Conservation (phyloP, 2,113 vertebrate genomes). For the Pavo muticus region DNA sequence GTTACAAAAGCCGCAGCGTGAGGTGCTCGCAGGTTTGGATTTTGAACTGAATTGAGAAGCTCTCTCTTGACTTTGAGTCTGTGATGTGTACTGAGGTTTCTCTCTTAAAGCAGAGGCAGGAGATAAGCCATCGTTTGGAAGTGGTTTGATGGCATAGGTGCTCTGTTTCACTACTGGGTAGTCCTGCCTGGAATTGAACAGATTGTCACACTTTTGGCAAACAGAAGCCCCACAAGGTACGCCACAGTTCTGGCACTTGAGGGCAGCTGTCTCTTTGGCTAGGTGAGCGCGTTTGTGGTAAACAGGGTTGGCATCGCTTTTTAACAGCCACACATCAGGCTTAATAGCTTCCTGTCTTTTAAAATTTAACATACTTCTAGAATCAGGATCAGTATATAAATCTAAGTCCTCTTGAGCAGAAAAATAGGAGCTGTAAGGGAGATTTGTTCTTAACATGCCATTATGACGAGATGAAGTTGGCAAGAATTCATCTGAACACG, state of each 20-base stretch:
- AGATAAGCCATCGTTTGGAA: conserved; percentile 69
- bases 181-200: conserved; percentile 71
- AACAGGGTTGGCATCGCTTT: conserved; percentile 73
- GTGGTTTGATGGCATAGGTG: conserved; percentile 74
- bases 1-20: conserved; percentile 96
- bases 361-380: conserved; percentile 81
- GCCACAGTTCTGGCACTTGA: conserved; percentile 94
- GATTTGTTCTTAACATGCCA: conserved; percentile 76
- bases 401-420: conserved; percentile 93
- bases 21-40: conserved; percentile 79
- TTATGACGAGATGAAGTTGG: conserved; percentile 83
- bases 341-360: conserved; percentile 83
- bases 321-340: conserved; percentile 78
- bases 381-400: conserved; percentile 91
- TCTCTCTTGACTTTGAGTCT: conserved; percentile 88
- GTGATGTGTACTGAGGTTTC: conserved; percentile 72
- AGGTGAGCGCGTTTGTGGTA: conserved; percentile 83
- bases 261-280: conserved; percentile 81
- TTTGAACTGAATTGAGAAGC: conserved; percentile 79
- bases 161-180: conserved; percentile 78
- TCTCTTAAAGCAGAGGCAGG: conserved; percentile 68
- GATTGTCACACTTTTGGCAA: conserved; percentile 90
- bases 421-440: conserved; percentile 86
- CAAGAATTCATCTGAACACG: conserved; percentile 86
- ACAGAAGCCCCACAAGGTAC: conserved; percentile 84